A percentile compares a stretch with the other conserved stretches of the same genome.
Evolutionary conservation across 2,888 invertebrate species (phyloP).

Genomic region (Dicycla oo): DNA sequence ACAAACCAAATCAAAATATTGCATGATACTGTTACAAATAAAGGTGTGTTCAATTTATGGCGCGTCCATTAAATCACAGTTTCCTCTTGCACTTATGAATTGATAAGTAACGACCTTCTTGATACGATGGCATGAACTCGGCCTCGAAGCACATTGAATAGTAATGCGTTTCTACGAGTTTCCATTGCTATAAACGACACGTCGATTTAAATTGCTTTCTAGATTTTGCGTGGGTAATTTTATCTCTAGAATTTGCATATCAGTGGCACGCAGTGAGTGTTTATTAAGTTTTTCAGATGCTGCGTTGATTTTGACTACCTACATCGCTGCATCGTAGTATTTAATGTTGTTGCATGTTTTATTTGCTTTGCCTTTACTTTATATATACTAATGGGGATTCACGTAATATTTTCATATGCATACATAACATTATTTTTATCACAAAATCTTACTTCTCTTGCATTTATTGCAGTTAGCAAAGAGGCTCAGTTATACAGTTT

Average conservation of each 20-base stretch:
- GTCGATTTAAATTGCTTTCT: constrained; percentile 56
- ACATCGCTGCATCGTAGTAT: constrained; percentile 33
- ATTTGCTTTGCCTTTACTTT: constrained; percentile 32
- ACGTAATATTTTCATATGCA: constrained; percentile 12
- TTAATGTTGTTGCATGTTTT: constrained; percentile 19
- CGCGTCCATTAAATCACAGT: constrained; percentile 43
- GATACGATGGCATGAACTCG: constrained; percentile 69
- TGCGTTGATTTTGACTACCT: no score
- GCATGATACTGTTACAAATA: not conserved
- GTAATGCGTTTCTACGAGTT: constrained; percentile 68
- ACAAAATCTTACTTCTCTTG: constrained; percentile 20
- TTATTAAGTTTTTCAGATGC: constrained; percentile 22
- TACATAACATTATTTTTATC: constrained; percentile 31
- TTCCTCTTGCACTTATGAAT: constrained; percentile 69
- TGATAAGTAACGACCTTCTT: constrained; percentile 74
- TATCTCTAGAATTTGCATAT: constrained; percentile 50
- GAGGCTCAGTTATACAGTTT: constrained; percentile 2
- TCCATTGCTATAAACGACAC: constrained; percentile 68
- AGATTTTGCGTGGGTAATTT: constrained; percentile 53
- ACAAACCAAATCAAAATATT: constrained; percentile 2
- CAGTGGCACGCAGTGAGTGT: constrained; percentile 21
- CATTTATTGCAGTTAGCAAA: no score
- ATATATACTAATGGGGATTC: constrained; percentile 5
- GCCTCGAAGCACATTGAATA: constrained; percentile 74
- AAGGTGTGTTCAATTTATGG: constrained; percentile 17